Evolutionary conservation across 2,113 vertebrate genomes (phyloP), one percentile per base, ranked within the genome.

Genomic region (Stomatorhinus ivindoensis): DNA sequence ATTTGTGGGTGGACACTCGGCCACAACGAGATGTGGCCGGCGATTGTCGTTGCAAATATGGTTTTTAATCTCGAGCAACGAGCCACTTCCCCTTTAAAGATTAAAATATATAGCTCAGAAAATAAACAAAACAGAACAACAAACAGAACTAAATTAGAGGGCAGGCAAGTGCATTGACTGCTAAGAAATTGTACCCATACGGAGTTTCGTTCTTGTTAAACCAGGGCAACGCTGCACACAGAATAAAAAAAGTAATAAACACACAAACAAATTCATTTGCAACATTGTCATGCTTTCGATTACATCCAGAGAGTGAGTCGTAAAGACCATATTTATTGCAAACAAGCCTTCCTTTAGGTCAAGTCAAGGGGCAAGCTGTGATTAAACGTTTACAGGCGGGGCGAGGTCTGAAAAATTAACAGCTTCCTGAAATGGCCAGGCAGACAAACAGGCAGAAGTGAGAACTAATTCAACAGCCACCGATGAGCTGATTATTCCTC

Each of bases 281-380:
- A 92, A 90, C 90, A 90, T 76, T 90, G 80, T 58, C 65, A 88
- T 65, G 88, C 89, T 0, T 86, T 10, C 69, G 89, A 90, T 91
- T 87, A 87, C 51, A 47, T 55, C 91, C 90, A 92, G 90, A 91
- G 88, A 89, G 91, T 88, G 91, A 94, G 94, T 93, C 92, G 91
- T 94, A 94, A 94, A 92, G 91, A 92, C 90, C 89, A 91, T 89
- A 94, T 94, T 94, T 93, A 92, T 90, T 89, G 44, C 39, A 82
- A 88, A 69, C 55, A 69, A 55, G n/a, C 31, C 55, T 90, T 91
- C 90, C 69, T 90, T 61, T 58, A 47, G 8, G 87, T 90, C 88
- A 83, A 83, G 80, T 89, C 61, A 24, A 89, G 89, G 46, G 85
- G 21, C 65, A 89, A 31, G 58, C 65, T 58, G 9, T 73, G 44